Percentiles rank a stretch among this genome's conserved stretches.
Conservation (phyloP, 35 echinoderm and acorn worm genomes). For the Patiria miniata region DNA sequence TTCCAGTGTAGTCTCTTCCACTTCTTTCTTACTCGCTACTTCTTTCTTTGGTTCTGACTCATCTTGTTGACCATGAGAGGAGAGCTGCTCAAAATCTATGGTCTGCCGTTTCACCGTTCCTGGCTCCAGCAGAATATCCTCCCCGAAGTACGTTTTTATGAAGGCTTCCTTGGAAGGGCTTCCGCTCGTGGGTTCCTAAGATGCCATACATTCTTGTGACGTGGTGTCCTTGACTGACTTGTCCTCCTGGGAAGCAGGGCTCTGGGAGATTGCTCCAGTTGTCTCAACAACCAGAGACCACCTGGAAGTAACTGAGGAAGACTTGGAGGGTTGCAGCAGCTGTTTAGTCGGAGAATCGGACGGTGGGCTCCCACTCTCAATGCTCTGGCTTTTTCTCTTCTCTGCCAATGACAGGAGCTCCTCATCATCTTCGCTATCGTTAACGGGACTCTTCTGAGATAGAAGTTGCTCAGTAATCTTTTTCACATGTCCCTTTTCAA, state of each 20-base stretch:
- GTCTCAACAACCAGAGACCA: not conserved
- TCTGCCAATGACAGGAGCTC: constrained; percentile 7
- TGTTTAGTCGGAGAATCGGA: not conserved
- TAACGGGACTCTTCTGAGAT: constrained; percentile 22
- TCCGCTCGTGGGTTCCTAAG: not conserved
- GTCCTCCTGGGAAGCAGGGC: not conserved
- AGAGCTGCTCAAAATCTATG: constrained; percentile 79
- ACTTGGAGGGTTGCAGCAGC: not conserved
- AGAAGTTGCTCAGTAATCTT: constrained; percentile 47
- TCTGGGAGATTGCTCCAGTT: not conserved
- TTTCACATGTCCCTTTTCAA: constrained; percentile 51
- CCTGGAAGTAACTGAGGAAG: constrained; percentile 18
- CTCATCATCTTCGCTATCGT: not conserved
- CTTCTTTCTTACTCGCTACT: not conserved
- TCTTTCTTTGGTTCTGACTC: constrained; percentile 28
- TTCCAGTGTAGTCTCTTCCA: not conserved
- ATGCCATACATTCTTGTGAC: not conserved
- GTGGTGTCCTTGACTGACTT: not conserved
- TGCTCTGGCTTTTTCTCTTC: constrained; percentile 4
- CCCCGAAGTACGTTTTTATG: constrained; percentile 52
- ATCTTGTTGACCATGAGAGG: not conserved
- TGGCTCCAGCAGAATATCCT: constrained; percentile 77
- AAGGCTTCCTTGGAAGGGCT: constrained; percentile 8
- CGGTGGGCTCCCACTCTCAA: not conserved
- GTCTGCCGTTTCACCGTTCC: constrained; percentile 80